Percentiles rank a stretch among this genome's conserved stretches.
Conservation (phyloP, 2,113 vertebrate genomes). For the Bombycilla garrulus region DNA sequence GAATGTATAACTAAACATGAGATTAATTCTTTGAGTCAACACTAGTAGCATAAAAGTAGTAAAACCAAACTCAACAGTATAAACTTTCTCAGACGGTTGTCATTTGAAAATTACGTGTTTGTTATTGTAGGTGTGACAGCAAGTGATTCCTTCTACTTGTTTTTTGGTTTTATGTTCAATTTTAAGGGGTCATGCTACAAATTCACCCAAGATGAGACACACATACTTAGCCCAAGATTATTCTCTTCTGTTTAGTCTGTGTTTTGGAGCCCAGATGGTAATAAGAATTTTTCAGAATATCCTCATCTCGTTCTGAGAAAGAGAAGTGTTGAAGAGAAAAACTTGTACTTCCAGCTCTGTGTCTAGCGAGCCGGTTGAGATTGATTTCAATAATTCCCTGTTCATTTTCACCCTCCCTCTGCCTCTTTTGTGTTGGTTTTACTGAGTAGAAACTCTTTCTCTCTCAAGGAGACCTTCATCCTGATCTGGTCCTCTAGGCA, state of each 20-base stretch:
- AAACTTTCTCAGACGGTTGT: background rate
- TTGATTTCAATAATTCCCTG: background rate
- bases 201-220: rapidly evolving
- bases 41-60: rapidly evolving
- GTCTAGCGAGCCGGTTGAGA: background rate
- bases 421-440: background rate
- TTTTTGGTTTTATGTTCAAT: rapidly evolving
- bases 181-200: background rate
- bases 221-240: background rate
- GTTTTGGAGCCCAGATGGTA: background rate
- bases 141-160: background rate
- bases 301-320: background rate
- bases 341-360: background rate
- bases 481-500: background rate
- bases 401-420: background rate
- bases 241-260: rapidly evolving
- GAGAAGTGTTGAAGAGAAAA: background rate
- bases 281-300: background rate
- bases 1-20: background rate
- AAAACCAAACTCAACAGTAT: rapidly evolving
- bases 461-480: background rate
- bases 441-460: background rate
- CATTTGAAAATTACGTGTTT: background rate
- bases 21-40: background rate
- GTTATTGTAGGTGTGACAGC: background rate